These are phyloP conservation scores for Drosophila pseudotakahashii DNA, from an alignment of 2,888 invertebrate species.

Conservation along the genomic window DNA sequence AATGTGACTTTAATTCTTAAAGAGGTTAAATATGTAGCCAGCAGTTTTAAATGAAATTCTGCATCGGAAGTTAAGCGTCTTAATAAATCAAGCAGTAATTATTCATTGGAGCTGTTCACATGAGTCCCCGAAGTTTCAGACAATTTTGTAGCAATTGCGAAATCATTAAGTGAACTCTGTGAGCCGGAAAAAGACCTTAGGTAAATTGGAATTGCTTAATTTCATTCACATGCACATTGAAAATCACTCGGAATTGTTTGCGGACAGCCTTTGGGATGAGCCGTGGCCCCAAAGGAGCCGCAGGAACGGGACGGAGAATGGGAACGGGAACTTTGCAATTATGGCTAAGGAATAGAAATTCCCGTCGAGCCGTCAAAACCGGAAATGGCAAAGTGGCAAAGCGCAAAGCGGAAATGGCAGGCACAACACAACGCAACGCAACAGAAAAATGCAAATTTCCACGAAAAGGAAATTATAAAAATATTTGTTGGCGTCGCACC, in stretches of 20 bases:
- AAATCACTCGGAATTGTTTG: slow-evolving; percentile 36
- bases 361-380: slow-evolving; percentile 57
- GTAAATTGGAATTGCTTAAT: slow-evolving; percentile 31
- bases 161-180: slow-evolving; percentile 6
- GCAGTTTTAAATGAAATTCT: neutral
- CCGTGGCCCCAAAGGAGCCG: slow-evolving; percentile 4
- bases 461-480: slow-evolving; percentile 68
- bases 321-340: slow-evolving; percentile 34
- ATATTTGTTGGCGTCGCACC: slow-evolving; percentile 49
- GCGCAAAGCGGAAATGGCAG: slow-evolving; percentile 66
- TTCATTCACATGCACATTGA: slow-evolving; percentile 29
- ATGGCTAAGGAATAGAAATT: slow-evolving; percentile 41
- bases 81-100: slow-evolving; percentile 18
- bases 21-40: neutral
- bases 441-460: slow-evolving; percentile 63
- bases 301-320: neutral
- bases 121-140: slow-evolving; percentile 8
- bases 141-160: slow-evolving; percentile 3
- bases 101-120: slow-evolving; percentile 12
- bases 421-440: slow-evolving; percentile 40
- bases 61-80: neutral
- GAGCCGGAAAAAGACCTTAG: slow-evolving; percentile 8
- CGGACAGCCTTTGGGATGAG: slow-evolving; percentile 26
- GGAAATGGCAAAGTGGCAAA: slow-evolving; percentile 71
- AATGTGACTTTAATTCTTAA: neutral